phyloP scores from a whole-genome alignment of 2,797 vertebrate species.

The Serranus cabrilla region DNA sequence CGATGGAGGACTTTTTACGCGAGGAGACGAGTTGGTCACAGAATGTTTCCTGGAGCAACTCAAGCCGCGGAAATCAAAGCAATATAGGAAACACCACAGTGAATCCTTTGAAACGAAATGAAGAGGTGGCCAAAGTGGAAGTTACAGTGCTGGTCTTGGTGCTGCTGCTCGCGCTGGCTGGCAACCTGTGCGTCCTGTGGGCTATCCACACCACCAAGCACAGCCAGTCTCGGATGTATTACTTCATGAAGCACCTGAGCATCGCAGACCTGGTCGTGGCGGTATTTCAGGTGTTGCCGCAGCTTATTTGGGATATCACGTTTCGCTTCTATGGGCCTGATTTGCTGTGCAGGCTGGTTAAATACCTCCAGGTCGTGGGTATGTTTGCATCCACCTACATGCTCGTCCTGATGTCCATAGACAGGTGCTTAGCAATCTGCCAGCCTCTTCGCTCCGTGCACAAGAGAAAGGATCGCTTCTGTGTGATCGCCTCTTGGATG shows the following conservation, averaged over 20 bases:
- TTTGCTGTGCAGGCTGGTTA: slow-evolving; percentile 93
- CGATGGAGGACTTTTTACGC: slow-evolving; percentile 82
- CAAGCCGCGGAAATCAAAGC: slow-evolving; percentile 75
- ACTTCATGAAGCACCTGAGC: slow-evolving; percentile 99
- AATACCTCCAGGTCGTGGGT: slow-evolving; percentile 96
- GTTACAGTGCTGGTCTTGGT: slow-evolving; percentile 93
- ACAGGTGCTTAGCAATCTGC: slow-evolving; percentile 96
- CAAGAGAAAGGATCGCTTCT: slow-evolving; percentile 89
- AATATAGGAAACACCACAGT: slow-evolving; percentile 81
- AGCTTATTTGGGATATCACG: slow-evolving; percentile 99
- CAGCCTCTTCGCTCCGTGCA: slow-evolving; percentile 92
- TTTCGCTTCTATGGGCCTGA: slow-evolving; percentile 97
- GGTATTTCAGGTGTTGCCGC: slow-evolving; percentile 96
- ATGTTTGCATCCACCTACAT: slow-evolving; percentile 99
- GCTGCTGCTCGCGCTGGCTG: slow-evolving; percentile 92
- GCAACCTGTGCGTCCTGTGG: slow-evolving; percentile 94
- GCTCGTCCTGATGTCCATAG: slow-evolving; percentile 97
- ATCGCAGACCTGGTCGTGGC: slow-evolving; percentile 97
- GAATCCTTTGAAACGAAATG: slow-evolving; percentile 91
- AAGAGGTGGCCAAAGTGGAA: slow-evolving; percentile 96
- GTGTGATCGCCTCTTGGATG: slow-evolving; percentile 93
- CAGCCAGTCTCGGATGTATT: slow-evolving; percentile 96
- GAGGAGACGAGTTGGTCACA: slow-evolving; percentile 53
- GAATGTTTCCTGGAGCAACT: slow-evolving; percentile 74
- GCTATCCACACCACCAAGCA: slow-evolving; percentile 92